Base-by-base conservation (phyloP, 37 sponge, comb jelly and placozoan genomes). In the Hexactinellida sp. region DNA sequence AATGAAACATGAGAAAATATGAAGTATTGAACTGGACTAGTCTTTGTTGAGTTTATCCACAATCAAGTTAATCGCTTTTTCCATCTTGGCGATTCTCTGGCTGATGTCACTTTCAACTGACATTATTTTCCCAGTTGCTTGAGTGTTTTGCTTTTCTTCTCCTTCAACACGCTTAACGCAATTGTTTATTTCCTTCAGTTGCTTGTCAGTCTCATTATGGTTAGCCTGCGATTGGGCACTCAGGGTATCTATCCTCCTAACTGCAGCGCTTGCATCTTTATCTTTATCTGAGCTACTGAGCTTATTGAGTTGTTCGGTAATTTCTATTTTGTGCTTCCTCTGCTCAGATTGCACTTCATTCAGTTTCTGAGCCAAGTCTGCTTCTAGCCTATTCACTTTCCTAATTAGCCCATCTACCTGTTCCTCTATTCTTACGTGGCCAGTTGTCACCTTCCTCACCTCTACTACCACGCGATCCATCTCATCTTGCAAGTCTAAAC, bases 271-370 rank as follows among this genome's bases (percentile, higher is more conserved):
- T 3, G 30, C 13, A 32, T 63, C 76, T n/a, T n/a, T 63, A 25
- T 63, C 76, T 63, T n/a, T n/a, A 10, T 25, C 76, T 25, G 25
- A 5, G 3, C 28, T 28, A 32, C 30, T 28, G 3, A 63, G 13
- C 34, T 63, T 63, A 5, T 23, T 63, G 25, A 63, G 21, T n/a
- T 63, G 32, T 25, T 63, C 76, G 13, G 3, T 63, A 3, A 63
- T 10, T 28, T 63, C 76, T 5, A 63, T 7, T n/a, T 63, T 63
- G 30, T 63, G 76, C 76, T 63, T 63, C 34, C 30, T 63, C 30
- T 63, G 76, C 34, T 63, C 76, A 3, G 76, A 63, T 28, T 63
- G 76, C 76, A 63, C 76, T n/a, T 63, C 76, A n/a, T 63, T 63
- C 30, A 63, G 34, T 28, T 63, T 63, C 5, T 32, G 21, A 10